Base-by-base conservation (phyloP, 64 coral and sea anemone genomes). In the Pocillopora verrucosa region DNA sequence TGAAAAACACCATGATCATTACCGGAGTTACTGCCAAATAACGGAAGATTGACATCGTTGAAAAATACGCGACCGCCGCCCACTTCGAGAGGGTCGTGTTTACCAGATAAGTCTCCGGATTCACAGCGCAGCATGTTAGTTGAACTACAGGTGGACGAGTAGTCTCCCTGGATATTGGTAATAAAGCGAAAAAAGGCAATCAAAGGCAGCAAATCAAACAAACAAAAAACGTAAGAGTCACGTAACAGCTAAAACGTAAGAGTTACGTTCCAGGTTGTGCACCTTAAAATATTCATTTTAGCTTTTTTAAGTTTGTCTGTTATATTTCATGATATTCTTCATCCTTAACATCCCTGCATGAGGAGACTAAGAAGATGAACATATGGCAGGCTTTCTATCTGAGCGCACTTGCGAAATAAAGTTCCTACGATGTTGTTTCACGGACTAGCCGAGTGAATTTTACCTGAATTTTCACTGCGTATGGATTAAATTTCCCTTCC, bases 71-170 rank as follows among this genome's bases (percentile, higher is more conserved):
- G 82, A 22, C 64, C 37, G 12, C 37, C 82, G 82, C 38, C 64
- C 63, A 84, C 82, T 37, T 25, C 57, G 56, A 57, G 70, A 69
- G 61, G 19, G 10, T 17, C 35, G 37, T 84, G 82, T 56, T 84
- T 84, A 22, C 67, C 38, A 20, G 63, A 41, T 10, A 84, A 36
- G 22, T 84, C 82, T 84, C 82, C 82, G 24, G 19, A 57, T 45
- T 72, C 36, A 84, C 82, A 84, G 19, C 82, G 82, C 1, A 84
- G 63, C 82, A 84, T 84, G 82, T 84, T 84, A 14, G 64, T 84
- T 70, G 63, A 37, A 10, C 37, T 72, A 22, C 82, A 84, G 9
- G 82, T 37, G 19, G 82, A 56, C 16, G 37, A 16, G 63, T 84
- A 84, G 17, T 9, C 70, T 84, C 82, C 82, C 82, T 84, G 16